Conservation (phyloP, 2,113 vertebrate genomes). For the Ceyx melanurus region DNA sequence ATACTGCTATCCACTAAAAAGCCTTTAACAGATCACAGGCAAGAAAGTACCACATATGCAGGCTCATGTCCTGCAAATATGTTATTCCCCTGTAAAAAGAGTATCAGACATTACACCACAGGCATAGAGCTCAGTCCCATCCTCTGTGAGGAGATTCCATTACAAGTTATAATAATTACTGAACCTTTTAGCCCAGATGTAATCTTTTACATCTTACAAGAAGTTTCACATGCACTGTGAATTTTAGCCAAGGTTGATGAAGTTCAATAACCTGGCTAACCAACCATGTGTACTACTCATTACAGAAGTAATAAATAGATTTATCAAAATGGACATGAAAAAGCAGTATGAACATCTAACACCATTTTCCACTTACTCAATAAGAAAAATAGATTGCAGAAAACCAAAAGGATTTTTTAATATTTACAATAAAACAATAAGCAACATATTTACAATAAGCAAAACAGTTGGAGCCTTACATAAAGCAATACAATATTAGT, state of each 20-base stretch:
- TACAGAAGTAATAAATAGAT: slow-evolving; percentile 92
- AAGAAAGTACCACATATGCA: neutral
- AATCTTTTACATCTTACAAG: slow-evolving; percentile 86
- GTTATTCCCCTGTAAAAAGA: neutral
- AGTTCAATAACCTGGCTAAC: slow-evolving; percentile 96
- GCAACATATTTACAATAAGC: neutral
- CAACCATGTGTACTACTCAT: slow-evolving; percentile 89
- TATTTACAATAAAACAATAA: neutral
- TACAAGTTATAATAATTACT: slow-evolving; percentile 85
- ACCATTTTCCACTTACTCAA: slow-evolving; percentile 68
- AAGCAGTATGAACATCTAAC: slow-evolving; percentile 75
- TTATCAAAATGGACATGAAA: slow-evolving; percentile 87
- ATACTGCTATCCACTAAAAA: neutral
- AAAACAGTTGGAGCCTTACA: neutral
- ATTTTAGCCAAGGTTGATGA: slow-evolving; percentile 91
- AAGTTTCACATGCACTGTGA: slow-evolving; percentile 82
- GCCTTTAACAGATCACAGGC: neutral
- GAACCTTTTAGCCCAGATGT: slow-evolving; percentile 83
- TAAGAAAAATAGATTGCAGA: slow-evolving; percentile 58
- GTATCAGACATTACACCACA: neutral
- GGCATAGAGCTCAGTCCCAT: slow-evolving; percentile 25
- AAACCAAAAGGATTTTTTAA: slow-evolving; percentile 5
- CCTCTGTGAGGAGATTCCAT: slow-evolving; percentile 70
- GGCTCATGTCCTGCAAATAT: neutral
- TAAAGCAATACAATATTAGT: neutral